A percentile compares a stretch with the other conserved stretches of the same genome.
Conservation (phyloP, 2,888 invertebrate genomes). For the Pristionchus fissidentatus region DNA sequence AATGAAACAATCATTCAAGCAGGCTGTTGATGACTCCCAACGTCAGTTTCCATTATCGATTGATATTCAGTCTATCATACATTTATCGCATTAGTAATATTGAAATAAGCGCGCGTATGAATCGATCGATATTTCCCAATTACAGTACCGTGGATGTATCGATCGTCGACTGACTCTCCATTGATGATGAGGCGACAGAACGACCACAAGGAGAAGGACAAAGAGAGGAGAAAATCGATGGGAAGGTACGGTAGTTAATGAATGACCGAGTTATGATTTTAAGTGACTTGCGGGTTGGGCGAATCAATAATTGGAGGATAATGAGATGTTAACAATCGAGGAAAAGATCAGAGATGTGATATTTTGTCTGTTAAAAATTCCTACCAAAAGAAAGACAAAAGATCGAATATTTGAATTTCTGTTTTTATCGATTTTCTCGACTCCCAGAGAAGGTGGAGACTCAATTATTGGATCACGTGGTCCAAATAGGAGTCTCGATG, state of each 20-base stretch:
- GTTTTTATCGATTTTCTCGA: too few species aligned
- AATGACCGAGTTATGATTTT: too few species aligned
- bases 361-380: too few species aligned
- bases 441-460: too few species aligned
- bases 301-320: constrained; percentile 51
- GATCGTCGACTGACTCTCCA: constrained; percentile 41
- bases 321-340: neutral
- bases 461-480: too few species aligned
- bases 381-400: too few species aligned
- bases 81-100: neutral
- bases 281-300: too few species aligned
- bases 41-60: neutral
- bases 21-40: constrained; percentile 26
- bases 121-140: neutral
- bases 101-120: too few species aligned
- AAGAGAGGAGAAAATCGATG: constrained; percentile 48
- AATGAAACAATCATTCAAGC: constrained; percentile 27
- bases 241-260: constrained; percentile 51
- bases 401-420: too few species aligned
- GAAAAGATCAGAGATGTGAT: too few species aligned
- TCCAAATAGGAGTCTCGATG: too few species aligned
- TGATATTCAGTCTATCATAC: neutral
- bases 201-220: constrained; percentile 39
- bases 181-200: constrained; percentile 16
- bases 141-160: constrained; percentile 46